Base-by-base conservation (phyloP, 2,113 vertebrate species). In the Siphamia tubifer region DNA sequence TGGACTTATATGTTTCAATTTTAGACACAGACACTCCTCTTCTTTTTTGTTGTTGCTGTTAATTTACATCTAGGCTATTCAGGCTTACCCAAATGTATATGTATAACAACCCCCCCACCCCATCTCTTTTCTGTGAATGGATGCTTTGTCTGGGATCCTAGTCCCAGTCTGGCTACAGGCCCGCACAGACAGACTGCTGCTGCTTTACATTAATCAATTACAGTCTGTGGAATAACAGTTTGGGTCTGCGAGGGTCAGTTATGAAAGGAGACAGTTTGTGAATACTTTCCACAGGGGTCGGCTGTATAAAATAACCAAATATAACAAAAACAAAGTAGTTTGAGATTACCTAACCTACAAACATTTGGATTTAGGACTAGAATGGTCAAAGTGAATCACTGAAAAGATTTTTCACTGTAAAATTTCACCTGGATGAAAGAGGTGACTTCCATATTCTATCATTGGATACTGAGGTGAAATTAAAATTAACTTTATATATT, bases 61-160 rank as follows among this genome's bases (percentile, higher is more conserved):
- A 52, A 75, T 72, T 62, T 70, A 48, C 66, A 9, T 30, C 1
- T n/a, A n/a, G n/a, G n/a, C n/a, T 9, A 3, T 30, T 42, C 17
- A 45, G 32, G 49, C 20, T 69, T 32, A 39, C 63, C 57, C 34
- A 81, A 81, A 83, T 74, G 52, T 81, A 85, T 63, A 69, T n/a
- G n/a, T n/a, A n/a, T n/a, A n/a, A n/a, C 39, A 54, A 1, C 21
- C 42, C 17, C 21, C 21, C 20, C 8, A 2, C 10, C 23, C 3
- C 17, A 43, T 32, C 44, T 34, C 64, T 36, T 32, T 23, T 38
- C 57, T 56, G 43, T 84, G 63, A 85, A 78, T 82, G 52, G 76
- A 39, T 48, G 79, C 83, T 88, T 86, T 88, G 86, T 88, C 72
- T 78, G 76, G 66, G 70, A 67, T 70, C 65, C 70, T 60, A 70